A percentile compares a stretch with the other conserved stretches of the same genome.
phyloP scores from a whole-genome alignment of 2,797 vertebrate species.

The Urosaurus nigricauda region DNA sequence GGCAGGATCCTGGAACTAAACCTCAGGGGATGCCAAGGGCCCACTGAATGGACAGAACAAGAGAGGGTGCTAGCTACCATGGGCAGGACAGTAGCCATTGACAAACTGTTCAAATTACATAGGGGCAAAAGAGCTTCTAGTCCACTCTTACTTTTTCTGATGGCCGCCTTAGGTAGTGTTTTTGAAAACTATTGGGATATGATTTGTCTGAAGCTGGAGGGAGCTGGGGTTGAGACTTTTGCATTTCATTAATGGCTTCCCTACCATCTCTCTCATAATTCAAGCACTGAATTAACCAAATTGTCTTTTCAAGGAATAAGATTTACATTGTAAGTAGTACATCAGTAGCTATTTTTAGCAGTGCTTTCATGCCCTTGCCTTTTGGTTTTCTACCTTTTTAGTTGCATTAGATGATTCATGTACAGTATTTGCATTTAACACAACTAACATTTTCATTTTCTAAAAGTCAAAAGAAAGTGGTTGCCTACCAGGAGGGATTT shows the following conservation, averaged over 20 bases:
- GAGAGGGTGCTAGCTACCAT: background rate
- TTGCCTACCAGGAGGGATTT: background rate
- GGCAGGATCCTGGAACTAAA: no score
- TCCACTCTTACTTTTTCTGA: background rate
- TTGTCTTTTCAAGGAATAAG: background rate
- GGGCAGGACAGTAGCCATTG: background rate
- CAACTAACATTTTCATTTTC: background rate
- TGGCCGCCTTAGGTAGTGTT: background rate
- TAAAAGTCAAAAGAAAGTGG: background rate
- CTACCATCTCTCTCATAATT: background rate
- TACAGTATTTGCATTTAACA: background rate
- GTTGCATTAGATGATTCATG: background rate
- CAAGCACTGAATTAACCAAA: background rate
- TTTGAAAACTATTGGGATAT: background rate
- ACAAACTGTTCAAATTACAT: background rate
- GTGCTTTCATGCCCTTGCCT: background rate
- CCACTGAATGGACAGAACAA: no score
- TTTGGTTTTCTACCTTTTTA: background rate
- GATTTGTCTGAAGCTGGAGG: background rate
- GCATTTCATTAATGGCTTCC: background rate
- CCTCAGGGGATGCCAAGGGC: no score
- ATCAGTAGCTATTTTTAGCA: slow-evolving; percentile 12
- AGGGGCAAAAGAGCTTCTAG: no score
- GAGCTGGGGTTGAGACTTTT: background rate
- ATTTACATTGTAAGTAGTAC: background rate